Base-by-base conservation (phyloP, 2,888 invertebrate genomes). In the Acleris sparsana region DNA sequence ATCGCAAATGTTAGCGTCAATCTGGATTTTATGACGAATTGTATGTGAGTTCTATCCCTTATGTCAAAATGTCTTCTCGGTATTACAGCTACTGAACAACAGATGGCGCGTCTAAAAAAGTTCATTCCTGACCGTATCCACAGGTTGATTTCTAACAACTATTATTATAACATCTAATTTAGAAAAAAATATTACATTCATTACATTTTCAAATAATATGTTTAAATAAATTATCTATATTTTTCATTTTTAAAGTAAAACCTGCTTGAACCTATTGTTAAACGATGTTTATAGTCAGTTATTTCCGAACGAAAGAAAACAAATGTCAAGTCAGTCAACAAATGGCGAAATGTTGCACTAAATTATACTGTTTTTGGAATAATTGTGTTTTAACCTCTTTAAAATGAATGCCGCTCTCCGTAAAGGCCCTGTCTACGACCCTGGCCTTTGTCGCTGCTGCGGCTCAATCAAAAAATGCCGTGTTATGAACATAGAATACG, bases 391-490 rank as follows among this genome's bases (percentile, higher is more conserved):
- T 22, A 61, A 55, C 20, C 49, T 18, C 16, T 5, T 33, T 33
- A 66, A 63, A 55, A 69, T 70, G 68, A 67, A 61, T 66, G 57
- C 20, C 17, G n/a, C 48, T 7, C 58, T 44, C 39, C 59, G 67
- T 52, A 68, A 70, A 25, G 68, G 71, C n/a, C 69, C 71, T 29
- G 51, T 70, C 16, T 61, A 66, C 44, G 68, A 70, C 55, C 63
- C 68, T 18, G 51, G 71, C 22, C 69, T 68, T 3, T 78, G 78
- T 60, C 59, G 69, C 49, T 78, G 75, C 64, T 78, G 78, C 62
- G 72, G 78, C 56, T 63, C 75, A 49, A 63, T 67, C 39, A 72
- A 74, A 43, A 74, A 73, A 65, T 75, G 73, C 29, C 73, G 78
- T 51, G 67, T 79, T 20, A 69, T 79, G 63, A 60, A 59, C 18